phyloP scores from a whole-genome alignment of 53 echinoderm and acorn worm species.

The Temnopleurus reevesii region DNA sequence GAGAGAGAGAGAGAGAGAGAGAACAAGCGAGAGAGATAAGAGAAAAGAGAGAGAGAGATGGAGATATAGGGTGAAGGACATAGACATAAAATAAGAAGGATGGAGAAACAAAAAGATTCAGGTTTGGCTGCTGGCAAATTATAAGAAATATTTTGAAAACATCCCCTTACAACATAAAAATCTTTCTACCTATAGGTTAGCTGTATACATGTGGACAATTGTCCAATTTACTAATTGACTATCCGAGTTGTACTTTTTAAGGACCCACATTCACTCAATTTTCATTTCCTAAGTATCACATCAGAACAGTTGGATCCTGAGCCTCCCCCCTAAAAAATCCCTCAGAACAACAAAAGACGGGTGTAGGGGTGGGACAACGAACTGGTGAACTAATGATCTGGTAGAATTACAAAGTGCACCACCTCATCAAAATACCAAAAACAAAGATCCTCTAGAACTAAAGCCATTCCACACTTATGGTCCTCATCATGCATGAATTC shows the following conservation, averaged over 20 bases:
- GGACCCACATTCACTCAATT: not conserved
- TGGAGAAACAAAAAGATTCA: no score
- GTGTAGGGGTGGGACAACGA: not conserved
- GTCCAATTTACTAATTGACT: not conserved
- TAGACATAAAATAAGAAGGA: no score
- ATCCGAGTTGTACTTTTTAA: not conserved
- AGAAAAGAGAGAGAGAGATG: no score
- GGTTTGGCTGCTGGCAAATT: no score
- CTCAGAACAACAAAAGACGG: not conserved
- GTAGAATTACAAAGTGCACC: not conserved
- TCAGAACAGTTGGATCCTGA: no score
- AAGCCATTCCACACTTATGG: not conserved
- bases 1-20: no score
- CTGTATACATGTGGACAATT: not conserved
- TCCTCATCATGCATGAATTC: constrained; percentile 6
- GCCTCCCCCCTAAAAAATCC: not conserved
- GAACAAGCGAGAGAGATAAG: no score
- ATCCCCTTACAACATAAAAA: no score
- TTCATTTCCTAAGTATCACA: not conserved
- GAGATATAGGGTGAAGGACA: no score
- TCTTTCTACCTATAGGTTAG: not conserved
- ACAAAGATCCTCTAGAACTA: not conserved
- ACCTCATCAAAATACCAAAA: not conserved
- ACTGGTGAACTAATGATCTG: not conserved
- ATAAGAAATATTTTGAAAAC: no score